Evolutionary conservation across 2,113 vertebrate genomes (phyloP), one percentile per base, ranked within the genome.

Genomic region (Mixornis gularis): DNA sequence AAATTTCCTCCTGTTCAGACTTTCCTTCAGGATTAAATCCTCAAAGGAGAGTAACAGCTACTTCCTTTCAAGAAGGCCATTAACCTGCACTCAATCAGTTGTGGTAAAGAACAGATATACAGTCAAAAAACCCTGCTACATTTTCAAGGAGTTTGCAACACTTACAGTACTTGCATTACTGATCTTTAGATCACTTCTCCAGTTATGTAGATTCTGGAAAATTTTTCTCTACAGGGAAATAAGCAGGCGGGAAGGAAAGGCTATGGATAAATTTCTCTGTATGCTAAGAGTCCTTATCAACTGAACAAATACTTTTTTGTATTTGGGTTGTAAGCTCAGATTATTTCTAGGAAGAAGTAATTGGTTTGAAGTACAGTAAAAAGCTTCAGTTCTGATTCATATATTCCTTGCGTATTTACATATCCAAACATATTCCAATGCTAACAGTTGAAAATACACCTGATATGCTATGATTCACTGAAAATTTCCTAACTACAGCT

Each of bases 51-150:
- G 10, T 6, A 62, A 58, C 9, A 36, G 25, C 17, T n/a, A 29
- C 15, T 65, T 72, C 36, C 63, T 55, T 59, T 74, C 25, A 73
- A 41, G 51, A 93, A 66, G 11, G 17, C 8, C 9, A 12, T 49
- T 52, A 29, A 62, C 18, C 49, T 43, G 41, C 22, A 41, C 19
- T 79, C 22, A 32, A 9, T 64, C 41, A 69, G 32, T 4, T 38
- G 10, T 22, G 8, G 13, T n/a, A 36, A 20, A 69, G 43, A 79
- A 55, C 0, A 71, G 32, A 51, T 26, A 52, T 1, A n/a, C 2
- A 52, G 10, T 11, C 2, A 6, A 14, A 77, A 55, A 53, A 34
- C 16, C 2, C 16, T 10, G 15, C 32, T 46, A 14, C 8, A 29
- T 60, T 85, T 81, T 76, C 53, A 58, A 69, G 14, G 38, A 49